These are phyloP conservation scores for Manis crassicaudata DNA, from an alignment of 2,797 vertebrate genomes.

Conservation along the genomic window DNA sequence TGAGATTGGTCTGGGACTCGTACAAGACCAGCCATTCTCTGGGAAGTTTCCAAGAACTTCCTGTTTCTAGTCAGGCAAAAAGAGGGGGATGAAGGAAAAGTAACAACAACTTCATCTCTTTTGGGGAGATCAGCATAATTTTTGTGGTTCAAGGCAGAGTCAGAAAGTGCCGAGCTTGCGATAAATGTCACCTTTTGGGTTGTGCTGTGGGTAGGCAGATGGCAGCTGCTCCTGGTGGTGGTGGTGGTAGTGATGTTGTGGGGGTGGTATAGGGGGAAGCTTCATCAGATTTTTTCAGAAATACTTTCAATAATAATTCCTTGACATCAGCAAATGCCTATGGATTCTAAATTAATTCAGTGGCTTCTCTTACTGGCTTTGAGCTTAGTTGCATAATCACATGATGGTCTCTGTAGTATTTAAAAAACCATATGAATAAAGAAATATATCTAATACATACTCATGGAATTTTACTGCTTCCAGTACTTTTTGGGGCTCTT, in stretches of 20 bases:
- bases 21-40: conserved; percentile 67
- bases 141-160: conserved; percentile 74
- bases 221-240: conserved; percentile 39
- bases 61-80: conserved; percentile 69
- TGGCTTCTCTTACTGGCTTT: neutral
- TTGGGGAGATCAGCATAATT: conserved; percentile 80
- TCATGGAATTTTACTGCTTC: neutral
- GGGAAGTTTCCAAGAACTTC: conserved; percentile 77
- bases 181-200: conserved; percentile 73
- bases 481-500: neutral
- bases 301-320: neutral
- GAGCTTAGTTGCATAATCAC: neutral
- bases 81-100: conserved; percentile 39
- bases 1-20: conserved; percentile 53
- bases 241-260: neutral
- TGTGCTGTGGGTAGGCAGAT: conserved; percentile 65
- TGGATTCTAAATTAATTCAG: conserved; percentile 22
- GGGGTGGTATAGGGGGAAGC: neutral
- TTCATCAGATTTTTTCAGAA: conserved; percentile 11
- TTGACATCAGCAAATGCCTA: conserved; percentile 17
- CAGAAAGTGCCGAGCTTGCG: conserved; percentile 76
- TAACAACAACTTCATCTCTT: conserved; percentile 73
- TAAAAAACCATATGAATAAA: neutral
- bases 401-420: neutral
- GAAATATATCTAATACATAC: neutral